Evolutionary conservation across 1,140 invertebrate genomes (phyloP).

Genomic region (Trichonephila clavipes): DNA sequence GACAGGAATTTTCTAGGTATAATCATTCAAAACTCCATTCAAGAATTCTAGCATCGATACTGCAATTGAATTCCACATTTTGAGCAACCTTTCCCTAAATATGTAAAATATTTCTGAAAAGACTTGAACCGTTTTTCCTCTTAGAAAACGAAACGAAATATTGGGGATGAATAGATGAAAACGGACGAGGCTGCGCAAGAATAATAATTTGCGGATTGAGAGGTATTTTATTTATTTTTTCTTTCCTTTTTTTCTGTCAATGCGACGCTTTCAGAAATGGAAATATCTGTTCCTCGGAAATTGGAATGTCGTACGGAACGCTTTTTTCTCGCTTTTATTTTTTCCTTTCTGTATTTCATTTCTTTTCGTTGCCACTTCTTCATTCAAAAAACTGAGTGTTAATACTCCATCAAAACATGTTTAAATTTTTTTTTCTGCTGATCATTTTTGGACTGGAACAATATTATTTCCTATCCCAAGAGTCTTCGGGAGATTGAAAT

Average conservation of each 20-base stretch:
- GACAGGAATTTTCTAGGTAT: too few relatives aligned
- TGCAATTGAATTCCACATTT: background rate
- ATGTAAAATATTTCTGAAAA: background rate
- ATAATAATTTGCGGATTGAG: slow-evolving; percentile 74
- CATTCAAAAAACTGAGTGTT: slow-evolving; percentile 53
- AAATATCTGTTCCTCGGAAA: slow-evolving; percentile 73
- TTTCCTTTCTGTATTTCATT: slow-evolving; percentile 3
- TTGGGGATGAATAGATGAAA: slow-evolving; percentile 70
- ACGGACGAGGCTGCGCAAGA: slow-evolving; percentile 25
- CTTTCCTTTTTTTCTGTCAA: background rate
- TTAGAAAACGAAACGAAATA: background rate
- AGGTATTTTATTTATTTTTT: slow-evolving; percentile 38
- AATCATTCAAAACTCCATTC: too few relatives aligned
- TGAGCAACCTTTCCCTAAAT: background rate
- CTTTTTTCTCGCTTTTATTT: background rate
- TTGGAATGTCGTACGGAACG: slow-evolving; percentile 57
- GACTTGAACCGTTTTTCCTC: background rate
- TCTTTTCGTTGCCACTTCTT: slow-evolving; percentile 40
- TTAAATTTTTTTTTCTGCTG: slow-evolving; percentile 23
- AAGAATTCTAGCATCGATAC: background rate
- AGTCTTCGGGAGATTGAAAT: slow-evolving; percentile 12
- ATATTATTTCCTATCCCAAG: slow-evolving; percentile 58
- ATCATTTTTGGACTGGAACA: slow-evolving; percentile 40
- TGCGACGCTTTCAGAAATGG: slow-evolving; percentile 57
- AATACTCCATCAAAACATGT: slow-evolving; percentile 75